phyloP scores from a whole-genome alignment of 2,797 vertebrate genomes.

The Tauraco hartlaubi region DNA sequence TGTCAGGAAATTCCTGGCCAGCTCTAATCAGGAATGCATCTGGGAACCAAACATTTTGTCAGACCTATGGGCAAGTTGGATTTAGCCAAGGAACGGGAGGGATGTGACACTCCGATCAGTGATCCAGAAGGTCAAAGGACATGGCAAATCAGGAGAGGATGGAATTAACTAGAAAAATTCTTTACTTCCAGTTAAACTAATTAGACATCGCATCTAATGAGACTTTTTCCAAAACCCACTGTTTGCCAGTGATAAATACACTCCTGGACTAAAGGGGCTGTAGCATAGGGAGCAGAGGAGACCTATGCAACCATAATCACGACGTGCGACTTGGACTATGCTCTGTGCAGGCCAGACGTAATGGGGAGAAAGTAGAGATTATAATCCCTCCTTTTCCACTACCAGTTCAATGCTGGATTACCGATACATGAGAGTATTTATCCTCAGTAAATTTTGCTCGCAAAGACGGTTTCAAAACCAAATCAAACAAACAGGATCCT shows the following conservation, averaged over 20 bases:
- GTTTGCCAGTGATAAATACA: not conserved
- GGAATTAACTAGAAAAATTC: not conserved
- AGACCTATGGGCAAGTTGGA: not conserved
- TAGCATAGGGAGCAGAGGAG: not conserved
- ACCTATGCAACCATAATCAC: not conserved
- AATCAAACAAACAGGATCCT: not conserved
- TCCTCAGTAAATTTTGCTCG: not conserved
- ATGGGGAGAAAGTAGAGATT: not conserved
- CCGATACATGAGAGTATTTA: not conserved
- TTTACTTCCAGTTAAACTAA: not conserved
- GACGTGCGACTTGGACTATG: not conserved
- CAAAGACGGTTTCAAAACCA: not conserved
- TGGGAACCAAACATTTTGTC: not conserved
- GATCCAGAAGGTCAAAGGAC: conserved; percentile 32
- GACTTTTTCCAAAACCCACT: not conserved
- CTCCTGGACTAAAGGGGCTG: not conserved
- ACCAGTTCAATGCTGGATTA: not conserved
- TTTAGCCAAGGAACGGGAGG: not conserved
- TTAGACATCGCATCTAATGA: not conserved
- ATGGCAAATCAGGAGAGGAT: not conserved
- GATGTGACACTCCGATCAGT: not conserved
- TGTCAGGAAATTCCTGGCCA: conserved; percentile 29
- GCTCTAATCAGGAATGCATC: not conserved
- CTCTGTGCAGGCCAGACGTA: not conserved
- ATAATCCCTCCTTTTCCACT: not conserved